These are phyloP conservation scores for Cerceris ruficornis DNA, from an alignment of 2,888 invertebrate species.

Conservation along the genomic window DNA sequence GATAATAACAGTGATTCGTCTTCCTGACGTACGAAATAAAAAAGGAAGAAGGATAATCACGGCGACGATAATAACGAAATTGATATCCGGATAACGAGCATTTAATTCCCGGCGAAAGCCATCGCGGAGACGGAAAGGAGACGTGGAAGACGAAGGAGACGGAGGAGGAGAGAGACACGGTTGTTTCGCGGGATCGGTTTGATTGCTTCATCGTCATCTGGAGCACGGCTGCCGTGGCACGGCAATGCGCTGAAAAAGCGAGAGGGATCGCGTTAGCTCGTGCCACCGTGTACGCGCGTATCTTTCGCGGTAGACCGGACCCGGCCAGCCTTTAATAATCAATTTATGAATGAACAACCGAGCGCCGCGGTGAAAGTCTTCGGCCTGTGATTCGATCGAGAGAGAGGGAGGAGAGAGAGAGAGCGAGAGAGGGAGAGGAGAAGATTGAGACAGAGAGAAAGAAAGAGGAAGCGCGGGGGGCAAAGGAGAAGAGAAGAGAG, in stretches of 20 bases:
- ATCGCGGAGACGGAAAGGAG: neutral
- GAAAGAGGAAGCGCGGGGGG: constrained; percentile 16
- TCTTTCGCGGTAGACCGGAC: constrained; percentile 50
- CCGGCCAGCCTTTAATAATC: constrained; percentile 71
- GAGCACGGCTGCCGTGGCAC: neutral
- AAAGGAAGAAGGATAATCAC: too few species aligned
- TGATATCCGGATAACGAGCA: neutral
- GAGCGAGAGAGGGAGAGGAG: constrained; percentile 9
- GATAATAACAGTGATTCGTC: too few species aligned
- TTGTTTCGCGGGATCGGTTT: neutral
- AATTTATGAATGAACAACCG: constrained; percentile 77
- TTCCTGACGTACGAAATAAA: too few species aligned
- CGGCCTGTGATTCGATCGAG: constrained; percentile 27
- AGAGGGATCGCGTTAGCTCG: constrained; percentile 48
- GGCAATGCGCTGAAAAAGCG: constrained; percentile 39
- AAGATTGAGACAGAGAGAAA: neutral
- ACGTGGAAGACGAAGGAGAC: constrained; percentile 27
- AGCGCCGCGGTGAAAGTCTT: constrained; percentile 75
- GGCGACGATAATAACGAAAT: too few species aligned
- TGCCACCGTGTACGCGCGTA: constrained; percentile 56
- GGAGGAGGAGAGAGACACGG: constrained; percentile 5
- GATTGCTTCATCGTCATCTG: constrained; percentile 20
- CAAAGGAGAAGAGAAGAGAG: neutral
- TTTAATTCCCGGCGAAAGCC: neutral
- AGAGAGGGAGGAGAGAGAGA: constrained; percentile 13